Evolutionary conservation across 2,888 invertebrate species (phyloP).

Genomic region (Altica lythri): DNA sequence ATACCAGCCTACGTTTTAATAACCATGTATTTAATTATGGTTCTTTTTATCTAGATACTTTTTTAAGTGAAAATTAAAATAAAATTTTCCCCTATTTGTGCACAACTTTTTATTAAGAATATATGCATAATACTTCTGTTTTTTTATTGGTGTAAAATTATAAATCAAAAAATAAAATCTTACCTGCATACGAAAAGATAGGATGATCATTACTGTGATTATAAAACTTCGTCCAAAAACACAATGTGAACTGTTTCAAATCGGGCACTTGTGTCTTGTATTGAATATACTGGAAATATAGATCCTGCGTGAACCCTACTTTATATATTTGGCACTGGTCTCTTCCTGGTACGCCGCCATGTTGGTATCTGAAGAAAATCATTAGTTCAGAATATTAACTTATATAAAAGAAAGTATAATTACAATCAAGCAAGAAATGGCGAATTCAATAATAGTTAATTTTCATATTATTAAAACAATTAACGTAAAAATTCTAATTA

Average conservation of each 20-base stretch:
- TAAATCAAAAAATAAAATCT: conserved; percentile 46
- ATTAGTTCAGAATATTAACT: conserved; percentile 1
- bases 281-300: conserved; percentile 72
- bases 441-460: too few relatives aligned
- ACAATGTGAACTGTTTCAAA: conserved; percentile 81
- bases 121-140: not conserved
- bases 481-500: too few relatives aligned
- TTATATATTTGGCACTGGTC: conserved; percentile 62
- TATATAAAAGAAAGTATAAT: not conserved
- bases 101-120: too few relatives aligned
- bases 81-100: too few relatives aligned
- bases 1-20: too few relatives aligned
- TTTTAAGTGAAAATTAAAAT: too few relatives aligned
- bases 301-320: conserved; percentile 63
- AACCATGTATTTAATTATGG: too few relatives aligned
- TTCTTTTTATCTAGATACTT: too few relatives aligned
- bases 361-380: conserved; percentile 27
- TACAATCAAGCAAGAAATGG: not conserved
- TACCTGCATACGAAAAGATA: conserved; percentile 80
- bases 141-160: not conserved
- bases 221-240: conserved; percentile 81
- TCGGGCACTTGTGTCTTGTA: conserved; percentile 75
- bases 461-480: too few relatives aligned
- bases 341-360: conserved; percentile 44
- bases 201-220: conserved; percentile 85